phyloP scores from a whole-genome alignment of 2,797 vertebrate genomes.

The Onychomys arenicola region DNA sequence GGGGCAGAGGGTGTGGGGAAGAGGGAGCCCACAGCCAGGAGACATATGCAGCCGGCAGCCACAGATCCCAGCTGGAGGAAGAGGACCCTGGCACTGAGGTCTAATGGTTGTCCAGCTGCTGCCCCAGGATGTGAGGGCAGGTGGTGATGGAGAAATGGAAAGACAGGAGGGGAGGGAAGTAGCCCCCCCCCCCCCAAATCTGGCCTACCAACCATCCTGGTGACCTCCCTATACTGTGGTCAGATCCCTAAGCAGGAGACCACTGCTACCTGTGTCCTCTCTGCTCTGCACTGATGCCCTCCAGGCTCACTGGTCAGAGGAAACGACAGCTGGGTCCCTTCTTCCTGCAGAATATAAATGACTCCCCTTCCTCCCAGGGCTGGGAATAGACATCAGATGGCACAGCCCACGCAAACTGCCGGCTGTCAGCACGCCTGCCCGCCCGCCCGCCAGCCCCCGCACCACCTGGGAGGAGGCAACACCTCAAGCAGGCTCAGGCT shows the following conservation, averaged over 20 bases:
- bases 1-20: neutral
- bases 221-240: conserved; percentile 17
- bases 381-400: conserved; percentile 85
- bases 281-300: conserved; percentile 19
- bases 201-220: conserved; percentile 14
- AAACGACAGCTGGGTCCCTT: conserved; percentile 73
- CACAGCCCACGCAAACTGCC: conserved; percentile 81
- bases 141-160: conserved; percentile 53
- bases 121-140: conserved; percentile 70
- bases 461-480: conserved; percentile 82
- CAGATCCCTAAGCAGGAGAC: neutral
- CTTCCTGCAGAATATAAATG: conserved; percentile 79
- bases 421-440: conserved; percentile 80
- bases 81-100: conserved; percentile 42
- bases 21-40: conserved; percentile 16
- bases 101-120: conserved; percentile 75
- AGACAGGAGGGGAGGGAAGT: neutral
- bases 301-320: conserved; percentile 44
- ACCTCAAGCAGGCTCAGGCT: conserved; percentile 70
- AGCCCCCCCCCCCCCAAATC: neutral
- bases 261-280: conserved; percentile 29
- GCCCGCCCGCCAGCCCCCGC: conserved; percentile 73
- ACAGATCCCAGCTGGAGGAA: conserved; percentile 54
- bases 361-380: conserved; percentile 77
- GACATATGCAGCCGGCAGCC: conserved; percentile 22